Conservation (phyloP, 2,797 vertebrate species). For the Betta splendens region DNA sequence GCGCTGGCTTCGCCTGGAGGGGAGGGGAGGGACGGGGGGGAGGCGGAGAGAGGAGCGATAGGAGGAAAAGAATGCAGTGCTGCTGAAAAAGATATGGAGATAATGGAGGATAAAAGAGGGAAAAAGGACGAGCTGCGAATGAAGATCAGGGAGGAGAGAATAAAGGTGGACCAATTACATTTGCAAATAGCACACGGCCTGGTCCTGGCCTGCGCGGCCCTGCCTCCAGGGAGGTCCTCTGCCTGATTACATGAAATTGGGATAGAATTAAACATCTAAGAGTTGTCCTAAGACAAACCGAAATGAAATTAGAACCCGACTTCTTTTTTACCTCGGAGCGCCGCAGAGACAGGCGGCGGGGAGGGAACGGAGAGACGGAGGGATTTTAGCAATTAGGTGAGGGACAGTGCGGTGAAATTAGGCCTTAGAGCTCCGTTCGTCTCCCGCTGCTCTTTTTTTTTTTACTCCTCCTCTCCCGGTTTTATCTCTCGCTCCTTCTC, state of each 20-base stretch:
- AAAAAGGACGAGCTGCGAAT: conserved; percentile 44
- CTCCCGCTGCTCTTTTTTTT: conserved; percentile 55
- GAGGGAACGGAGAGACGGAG: conserved; percentile 61
- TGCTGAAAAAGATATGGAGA: conserved; percentile 49
- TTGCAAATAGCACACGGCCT: conserved; percentile 89
- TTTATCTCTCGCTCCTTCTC: conserved; percentile 35
- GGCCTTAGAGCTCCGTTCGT: conserved; percentile 80
- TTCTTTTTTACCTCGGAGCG: conserved; percentile 83
- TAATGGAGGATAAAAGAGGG: conserved; percentile 59
- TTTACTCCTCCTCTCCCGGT: conserved; percentile 7
- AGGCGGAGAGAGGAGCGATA: conserved; percentile 18
- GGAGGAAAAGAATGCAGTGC: conserved; percentile 40
- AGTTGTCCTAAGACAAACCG: conserved; percentile 92
- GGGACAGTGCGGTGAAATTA: conserved; percentile 83
- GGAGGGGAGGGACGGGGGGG: conserved; percentile 32
- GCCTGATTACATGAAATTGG: conserved; percentile 98
- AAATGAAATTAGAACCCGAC: conserved; percentile 93
- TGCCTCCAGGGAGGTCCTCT: conserved; percentile 94
- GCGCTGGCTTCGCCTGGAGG: conserved; percentile 81
- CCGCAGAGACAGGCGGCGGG: conserved; percentile 66
- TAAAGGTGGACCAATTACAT: conserved; percentile 93
- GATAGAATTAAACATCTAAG: conserved; percentile 99
- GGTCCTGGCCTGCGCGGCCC: conserved; percentile 86
- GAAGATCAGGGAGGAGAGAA: conserved; percentile 68
- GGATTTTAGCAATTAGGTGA: conserved; percentile 83